A percentile compares a stretch with the other conserved stretches of the same genome.
Evolutionary conservation across 2,113 vertebrate species (phyloP).

Genomic region (Thymallus thymallus): DNA sequence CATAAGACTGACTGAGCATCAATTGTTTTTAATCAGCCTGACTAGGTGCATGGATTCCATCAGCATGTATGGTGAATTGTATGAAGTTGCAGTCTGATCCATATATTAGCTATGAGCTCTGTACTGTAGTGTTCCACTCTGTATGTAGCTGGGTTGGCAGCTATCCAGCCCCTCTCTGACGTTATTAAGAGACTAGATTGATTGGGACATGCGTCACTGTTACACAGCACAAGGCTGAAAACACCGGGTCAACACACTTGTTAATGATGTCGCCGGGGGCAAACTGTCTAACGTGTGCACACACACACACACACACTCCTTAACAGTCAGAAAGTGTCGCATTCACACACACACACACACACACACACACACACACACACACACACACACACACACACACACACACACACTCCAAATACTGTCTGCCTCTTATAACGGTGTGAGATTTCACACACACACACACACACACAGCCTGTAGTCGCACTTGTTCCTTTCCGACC

Average conservation of each 20-base stretch:
- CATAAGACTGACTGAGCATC: no score
- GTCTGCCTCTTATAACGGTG: neutral
- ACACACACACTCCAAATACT: neutral
- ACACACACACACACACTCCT: constrained; percentile 4
- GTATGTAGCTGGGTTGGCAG: neutral
- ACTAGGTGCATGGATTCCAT: no score
- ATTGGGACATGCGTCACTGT: neutral
- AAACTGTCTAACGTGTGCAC: neutral
- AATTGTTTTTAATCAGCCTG: no score
- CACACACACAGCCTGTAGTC: neutral
- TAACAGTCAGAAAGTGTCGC: no score
- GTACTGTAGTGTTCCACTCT: neutral
- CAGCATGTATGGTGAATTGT: no score
- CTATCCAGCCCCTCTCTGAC: neutral
- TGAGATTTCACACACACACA: neutral
- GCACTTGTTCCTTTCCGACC: constrained; percentile 4
- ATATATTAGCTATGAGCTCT: neutral
- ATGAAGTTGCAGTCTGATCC: no score
- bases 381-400: no score
- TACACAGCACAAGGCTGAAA: neutral
- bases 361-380: neutral
- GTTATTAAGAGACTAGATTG: neutral
- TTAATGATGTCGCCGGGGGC: neutral
- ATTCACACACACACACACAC: neutral
- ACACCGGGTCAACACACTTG: neutral